These are phyloP conservation scores for Polymixis lichenea DNA, from an alignment of 2,888 invertebrate species.

Conservation along the genomic window DNA sequence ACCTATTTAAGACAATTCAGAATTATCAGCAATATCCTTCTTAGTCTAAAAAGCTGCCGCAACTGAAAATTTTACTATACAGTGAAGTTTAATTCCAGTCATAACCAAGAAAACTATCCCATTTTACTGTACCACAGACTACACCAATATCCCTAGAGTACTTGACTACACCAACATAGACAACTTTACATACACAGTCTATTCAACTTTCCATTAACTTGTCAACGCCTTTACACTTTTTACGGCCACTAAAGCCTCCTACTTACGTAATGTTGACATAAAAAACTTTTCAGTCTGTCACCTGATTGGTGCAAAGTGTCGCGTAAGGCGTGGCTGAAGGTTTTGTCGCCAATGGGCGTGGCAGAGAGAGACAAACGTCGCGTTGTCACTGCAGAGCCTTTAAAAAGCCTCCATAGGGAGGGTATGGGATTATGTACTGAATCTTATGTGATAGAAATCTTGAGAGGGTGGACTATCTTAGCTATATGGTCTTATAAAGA, in stretches of 20 bases:
- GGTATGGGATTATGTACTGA: constrained; percentile 63
- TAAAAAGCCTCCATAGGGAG: constrained; percentile 80
- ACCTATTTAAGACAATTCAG: background rate
- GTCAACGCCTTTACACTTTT: constrained; percentile 53
- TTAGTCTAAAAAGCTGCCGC: background rate
- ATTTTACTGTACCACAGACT: background rate
- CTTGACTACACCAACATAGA: background rate
- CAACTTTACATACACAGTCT: background rate
- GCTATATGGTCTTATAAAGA: background rate
- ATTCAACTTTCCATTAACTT: constrained; percentile 3
- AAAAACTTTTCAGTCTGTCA: constrained; percentile 74
- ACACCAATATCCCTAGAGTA: background rate
- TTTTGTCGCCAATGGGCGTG: constrained; percentile 89
- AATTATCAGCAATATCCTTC: background rate
- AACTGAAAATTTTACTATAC: background rate
- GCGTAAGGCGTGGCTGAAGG: constrained; percentile 84
- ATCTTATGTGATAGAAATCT: constrained; percentile 45
- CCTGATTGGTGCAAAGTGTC: constrained; percentile 87
- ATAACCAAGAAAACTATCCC: background rate
- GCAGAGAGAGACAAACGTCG: constrained; percentile 77
- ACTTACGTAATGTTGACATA: constrained; percentile 59
- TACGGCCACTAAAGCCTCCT: constrained; percentile 56
- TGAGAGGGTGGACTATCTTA: constrained; percentile 18
- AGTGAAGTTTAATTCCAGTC: background rate
- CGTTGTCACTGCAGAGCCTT: constrained; percentile 83